Percentiles rank a stretch among this genome's conserved stretches.
phyloP scores from a whole-genome alignment of 1,140 invertebrate species.

The Charaxes varanes region DNA sequence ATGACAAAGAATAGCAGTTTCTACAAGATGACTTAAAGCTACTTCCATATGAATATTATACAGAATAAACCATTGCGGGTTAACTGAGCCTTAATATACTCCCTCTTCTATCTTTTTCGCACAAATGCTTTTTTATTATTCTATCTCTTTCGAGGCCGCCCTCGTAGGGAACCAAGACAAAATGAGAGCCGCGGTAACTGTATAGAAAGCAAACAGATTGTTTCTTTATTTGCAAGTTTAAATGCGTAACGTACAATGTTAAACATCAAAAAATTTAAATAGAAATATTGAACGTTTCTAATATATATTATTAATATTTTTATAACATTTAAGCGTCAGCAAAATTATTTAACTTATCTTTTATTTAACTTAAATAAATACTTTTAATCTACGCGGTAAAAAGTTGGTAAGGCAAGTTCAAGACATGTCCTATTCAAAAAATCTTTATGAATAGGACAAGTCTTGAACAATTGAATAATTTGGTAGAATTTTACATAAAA shows the following conservation, averaged over 20 bases:
- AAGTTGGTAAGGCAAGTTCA: no score
- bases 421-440: no score
- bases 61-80: slow-evolving; percentile 18
- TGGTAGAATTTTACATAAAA: no score
- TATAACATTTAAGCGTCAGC: no score
- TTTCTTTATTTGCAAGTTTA: slow-evolving; percentile 14
- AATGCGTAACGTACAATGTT: slow-evolving; percentile 9
- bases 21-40: no score
- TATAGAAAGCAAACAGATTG: slow-evolving; percentile 23
- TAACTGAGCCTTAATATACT: slow-evolving; percentile 18
- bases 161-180: slow-evolving; percentile 17
- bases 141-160: slow-evolving; percentile 15
- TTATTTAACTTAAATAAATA: no score
- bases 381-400: no score
- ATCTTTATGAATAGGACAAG: no score
- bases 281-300: no score
- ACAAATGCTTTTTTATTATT: slow-evolving; percentile 12
- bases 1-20: slow-evolving; percentile 1
- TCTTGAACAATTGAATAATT: no score
- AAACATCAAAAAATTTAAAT: background rate
- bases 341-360: no score
- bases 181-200: slow-evolving; percentile 16
- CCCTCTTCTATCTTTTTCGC: slow-evolving; percentile 19
- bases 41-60: slow-evolving; percentile 19
- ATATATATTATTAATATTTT: no score